Conservation (phyloP, 1,140 invertebrate genomes). For the Drosophila sproati region DNA sequence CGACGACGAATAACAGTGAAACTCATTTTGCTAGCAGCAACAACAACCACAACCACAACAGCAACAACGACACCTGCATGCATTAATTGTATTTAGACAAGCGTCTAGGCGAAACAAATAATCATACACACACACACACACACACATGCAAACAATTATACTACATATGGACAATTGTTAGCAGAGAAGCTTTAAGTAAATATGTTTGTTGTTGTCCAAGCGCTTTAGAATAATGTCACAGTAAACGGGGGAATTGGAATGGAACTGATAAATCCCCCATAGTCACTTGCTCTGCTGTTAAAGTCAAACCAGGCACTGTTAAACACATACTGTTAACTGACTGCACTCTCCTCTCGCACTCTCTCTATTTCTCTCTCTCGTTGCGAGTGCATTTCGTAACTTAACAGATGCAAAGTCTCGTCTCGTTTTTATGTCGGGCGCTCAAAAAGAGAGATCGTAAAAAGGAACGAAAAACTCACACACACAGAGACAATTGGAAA, state of each 20-base stretch:
- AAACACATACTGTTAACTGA: not conserved
- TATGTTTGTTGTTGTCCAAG: constrained; percentile 25
- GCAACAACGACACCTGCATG: constrained; percentile 38
- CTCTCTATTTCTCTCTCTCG: not conserved
- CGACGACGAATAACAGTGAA: constrained; percentile 57
- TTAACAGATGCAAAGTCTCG: not conserved
- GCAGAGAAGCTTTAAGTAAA: constrained; percentile 30
- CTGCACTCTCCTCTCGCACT: not conserved
- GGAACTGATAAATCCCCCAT: constrained; percentile 25
- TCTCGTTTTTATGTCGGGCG: not conserved
- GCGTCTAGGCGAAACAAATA: constrained; percentile 46
- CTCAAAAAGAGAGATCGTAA: constrained; percentile 23
- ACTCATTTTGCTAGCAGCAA: constrained; percentile 29
- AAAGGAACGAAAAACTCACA: constrained; percentile 11
- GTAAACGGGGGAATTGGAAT: constrained; percentile 29
- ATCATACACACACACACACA: constrained; percentile 10
- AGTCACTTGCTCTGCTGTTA: constrained; percentile 49
- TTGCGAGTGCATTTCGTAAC: not conserved
- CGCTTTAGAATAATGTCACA: constrained; percentile 35
- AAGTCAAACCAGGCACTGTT: constrained; percentile 17
- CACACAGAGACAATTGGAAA: constrained; percentile 1
- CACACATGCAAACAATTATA: constrained; percentile 1
- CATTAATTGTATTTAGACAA: constrained; percentile 54
- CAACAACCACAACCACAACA: constrained; percentile 13
- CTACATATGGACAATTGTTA: constrained; percentile 10